Percentiles rank a stretch among this genome's conserved stretches.
These are phyloP conservation scores for Drosophila simulans DNA, from an alignment of 1,140 invertebrate species.

Conservation along the genomic window DNA sequence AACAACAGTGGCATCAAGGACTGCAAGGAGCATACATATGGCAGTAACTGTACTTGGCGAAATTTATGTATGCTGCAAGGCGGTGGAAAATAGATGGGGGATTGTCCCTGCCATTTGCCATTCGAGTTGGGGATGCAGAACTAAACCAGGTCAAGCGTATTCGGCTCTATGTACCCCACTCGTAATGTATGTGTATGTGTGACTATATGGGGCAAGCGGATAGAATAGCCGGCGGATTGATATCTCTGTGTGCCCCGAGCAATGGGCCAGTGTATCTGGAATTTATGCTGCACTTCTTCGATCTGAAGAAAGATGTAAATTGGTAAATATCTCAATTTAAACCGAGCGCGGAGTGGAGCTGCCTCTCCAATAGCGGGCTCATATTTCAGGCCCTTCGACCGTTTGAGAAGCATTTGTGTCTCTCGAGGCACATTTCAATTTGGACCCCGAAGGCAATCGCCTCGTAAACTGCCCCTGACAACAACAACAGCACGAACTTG, in stretches of 20 bases:
- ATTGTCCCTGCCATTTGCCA: constrained; percentile 37
- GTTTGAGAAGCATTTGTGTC: constrained; percentile 32
- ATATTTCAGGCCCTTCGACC: constrained; percentile 48
- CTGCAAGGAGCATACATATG: constrained; percentile 52
- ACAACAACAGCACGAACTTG: constrained; percentile 43
- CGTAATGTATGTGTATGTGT: neutral
- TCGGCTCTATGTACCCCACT: constrained; percentile 27
- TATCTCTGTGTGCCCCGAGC: neutral
- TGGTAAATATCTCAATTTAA: constrained; percentile 43
- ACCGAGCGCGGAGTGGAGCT: neutral
- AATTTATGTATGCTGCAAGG: constrained; percentile 67
- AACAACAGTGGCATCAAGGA: constrained; percentile 58
- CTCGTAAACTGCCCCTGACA: constrained; percentile 62
- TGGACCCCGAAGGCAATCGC: constrained; percentile 61
- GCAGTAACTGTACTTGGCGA: constrained; percentile 72
- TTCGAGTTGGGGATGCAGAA: constrained; percentile 44
- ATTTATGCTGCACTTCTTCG: constrained; percentile 42
- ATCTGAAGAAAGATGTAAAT: constrained; percentile 34
- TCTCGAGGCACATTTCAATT: constrained; percentile 75
- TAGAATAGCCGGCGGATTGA: too few species aligned
- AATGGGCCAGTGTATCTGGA: constrained; percentile 30
- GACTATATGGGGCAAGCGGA: too few species aligned
- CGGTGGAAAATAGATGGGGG: constrained; percentile 2
- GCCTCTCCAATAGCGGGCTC: neutral
- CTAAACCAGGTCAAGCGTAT: constrained; percentile 80